phyloP scores from a whole-genome alignment of 2,797 vertebrate genomes.

The Balearica regulorum region DNA sequence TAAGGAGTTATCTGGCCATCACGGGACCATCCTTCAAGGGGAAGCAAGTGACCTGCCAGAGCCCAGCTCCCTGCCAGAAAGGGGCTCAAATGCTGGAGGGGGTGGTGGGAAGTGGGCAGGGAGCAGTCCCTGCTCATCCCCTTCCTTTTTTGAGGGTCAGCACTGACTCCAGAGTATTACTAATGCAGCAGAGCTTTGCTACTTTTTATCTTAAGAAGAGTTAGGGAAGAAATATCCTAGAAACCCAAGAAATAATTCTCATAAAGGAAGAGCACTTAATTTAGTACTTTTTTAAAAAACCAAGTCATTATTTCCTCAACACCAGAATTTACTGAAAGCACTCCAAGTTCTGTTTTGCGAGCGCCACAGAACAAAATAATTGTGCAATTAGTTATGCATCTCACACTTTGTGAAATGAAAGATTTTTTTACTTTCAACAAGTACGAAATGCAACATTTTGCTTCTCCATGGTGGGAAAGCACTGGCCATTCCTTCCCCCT shows the following conservation, averaged over 20 bases:
- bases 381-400: constrained; percentile 76
- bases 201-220: neutral
- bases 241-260: neutral
- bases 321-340: constrained; percentile 75
- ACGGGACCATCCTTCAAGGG: neutral
- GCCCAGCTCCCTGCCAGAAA: neutral
- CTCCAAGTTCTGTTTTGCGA: constrained; percentile 73
- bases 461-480: neutral
- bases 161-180: no score
- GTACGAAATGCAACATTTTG: constrained; percentile 55
- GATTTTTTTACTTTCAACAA: constrained; percentile 51
- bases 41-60: neutral
- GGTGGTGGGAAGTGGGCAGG: neutral
- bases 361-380: constrained; percentile 72
- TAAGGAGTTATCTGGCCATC: neutral
- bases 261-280: constrained; percentile 63
- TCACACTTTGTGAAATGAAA: constrained; percentile 55
- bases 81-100: neutral
- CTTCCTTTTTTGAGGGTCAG: neutral
- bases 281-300: constrained; percentile 64
- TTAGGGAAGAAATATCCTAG: neutral
- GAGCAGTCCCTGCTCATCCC: neutral
- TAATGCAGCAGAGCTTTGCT: neutral
- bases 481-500: neutral
- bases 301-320: constrained; percentile 72